Base-by-base conservation (phyloP, 2,113 vertebrate species). In the Motacilla alba region DNA sequence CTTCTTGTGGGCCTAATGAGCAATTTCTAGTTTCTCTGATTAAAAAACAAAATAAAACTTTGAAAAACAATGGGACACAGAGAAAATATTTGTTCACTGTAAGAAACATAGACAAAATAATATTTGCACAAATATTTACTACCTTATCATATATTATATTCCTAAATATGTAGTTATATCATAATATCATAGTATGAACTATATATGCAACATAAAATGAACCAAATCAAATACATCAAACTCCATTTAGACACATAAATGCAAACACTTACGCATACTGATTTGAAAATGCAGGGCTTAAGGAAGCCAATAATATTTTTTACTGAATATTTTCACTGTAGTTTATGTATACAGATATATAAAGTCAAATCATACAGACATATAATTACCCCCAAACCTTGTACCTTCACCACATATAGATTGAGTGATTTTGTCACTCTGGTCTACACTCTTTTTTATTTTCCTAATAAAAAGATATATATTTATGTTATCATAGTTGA, bases 341-440 rank as follows among this genome's bases (percentile, higher is more conserved):
- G 3, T 43, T 76, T 33, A 37, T 31, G 4, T 35, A 11, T 13
- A 6, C 5, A 22, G 7, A 55, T 46, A 33, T 47, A 60, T 23
- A 11, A 82, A 56, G 2, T 30, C 33, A 86, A 68, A 43, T 76
- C 2, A 30, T n/a, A 9, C 7, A 64, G 7, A 35, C 0, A 0
- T 59, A 3, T 14, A 82, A 75, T 5, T 55, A 3, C 23, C 24
- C 37, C 9, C 6, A 76, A 74, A 56, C 55, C 3, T 33, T 60
- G 5, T 35, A 30, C 23, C 0, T 4, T 63, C 22, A 67, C 11
- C 3, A 17, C 2, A 21, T 19, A 24, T 27, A 49, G 28, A 24
- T 55, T 35, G 44, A 56, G 26, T 55, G 0, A 21, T 60, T 77
- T 77, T 16, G 15, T 43, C 11, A 59, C 50, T 86, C 22, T 74